These are phyloP conservation scores for Dunckerocampus dactyliophorus DNA, from an alignment of 2,113 vertebrate genomes.

Conservation along the genomic window DNA sequence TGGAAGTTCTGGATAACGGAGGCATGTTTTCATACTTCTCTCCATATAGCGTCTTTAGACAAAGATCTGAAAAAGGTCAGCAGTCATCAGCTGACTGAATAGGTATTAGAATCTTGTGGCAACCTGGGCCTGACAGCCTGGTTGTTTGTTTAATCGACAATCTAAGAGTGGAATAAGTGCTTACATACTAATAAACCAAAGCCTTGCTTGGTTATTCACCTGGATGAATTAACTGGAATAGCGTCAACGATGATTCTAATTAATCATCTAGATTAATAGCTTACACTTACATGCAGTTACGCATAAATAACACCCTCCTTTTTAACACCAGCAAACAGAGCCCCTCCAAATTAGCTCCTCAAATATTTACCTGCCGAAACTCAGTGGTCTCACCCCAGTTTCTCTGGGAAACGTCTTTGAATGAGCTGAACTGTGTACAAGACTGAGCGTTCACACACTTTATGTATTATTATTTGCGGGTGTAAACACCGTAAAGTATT, in stretches of 20 bases:
- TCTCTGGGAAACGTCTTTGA: conserved; percentile 58
- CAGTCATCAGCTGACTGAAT: too few species aligned
- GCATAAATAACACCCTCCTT: conserved; percentile 18
- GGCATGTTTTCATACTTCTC: too few species aligned
- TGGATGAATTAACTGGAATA: background rate
- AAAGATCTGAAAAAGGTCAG: too few species aligned
- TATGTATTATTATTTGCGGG: conserved; percentile 69
- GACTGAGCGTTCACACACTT: conserved; percentile 63
- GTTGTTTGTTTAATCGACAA: conserved; percentile 18
- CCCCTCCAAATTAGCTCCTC: conserved; percentile 72
- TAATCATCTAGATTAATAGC: conserved; percentile 8
- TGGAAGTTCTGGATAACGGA: too few species aligned
- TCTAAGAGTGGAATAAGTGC: background rate
- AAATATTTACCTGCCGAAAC: conserved; percentile 73
- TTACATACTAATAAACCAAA: background rate
- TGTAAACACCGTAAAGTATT: conserved; percentile 69
- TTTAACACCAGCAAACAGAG: conserved; percentile 53
- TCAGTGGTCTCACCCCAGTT: conserved; percentile 65
- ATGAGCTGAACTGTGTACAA: conserved; percentile 64
- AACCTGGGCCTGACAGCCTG: background rate
- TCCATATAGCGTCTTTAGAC: too few species aligned
- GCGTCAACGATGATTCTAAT: conserved; percentile 7
- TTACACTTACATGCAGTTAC: background rate
- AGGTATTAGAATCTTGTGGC: too few species aligned
- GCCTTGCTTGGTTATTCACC: background rate